Evolutionary conservation across 2,888 invertebrate genomes (phyloP).

Genomic region (Iphiclides podalirius): DNA sequence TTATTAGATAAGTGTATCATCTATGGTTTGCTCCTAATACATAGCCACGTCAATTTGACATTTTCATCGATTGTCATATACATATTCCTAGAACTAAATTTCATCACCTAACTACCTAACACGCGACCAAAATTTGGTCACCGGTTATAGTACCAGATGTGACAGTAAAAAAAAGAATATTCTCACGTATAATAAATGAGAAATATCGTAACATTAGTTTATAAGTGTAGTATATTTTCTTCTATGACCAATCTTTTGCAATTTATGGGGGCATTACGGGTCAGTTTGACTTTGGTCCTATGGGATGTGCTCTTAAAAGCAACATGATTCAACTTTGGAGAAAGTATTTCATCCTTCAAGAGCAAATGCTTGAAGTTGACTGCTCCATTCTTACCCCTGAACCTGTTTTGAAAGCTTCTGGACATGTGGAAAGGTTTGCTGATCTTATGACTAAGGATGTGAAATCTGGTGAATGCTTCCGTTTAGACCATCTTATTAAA

Average conservation of each 20-base stretch:
- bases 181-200: slow-evolving; percentile 53
- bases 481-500: slow-evolving; percentile 98
- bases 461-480: slow-evolving; percentile 97
- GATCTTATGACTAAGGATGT: slow-evolving; percentile 99
- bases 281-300: slow-evolving; percentile 99
- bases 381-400: slow-evolving; percentile 99
- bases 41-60: slow-evolving; percentile 16
- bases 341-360: slow-evolving; percentile 97
- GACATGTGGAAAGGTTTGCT: slow-evolving; percentile 99
- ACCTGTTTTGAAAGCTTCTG: slow-evolving; percentile 97
- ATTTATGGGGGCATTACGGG: slow-evolving; percentile 98
- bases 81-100: slow-evolving; percentile 30
- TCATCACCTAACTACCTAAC: slow-evolving; percentile 58
- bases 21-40: too few species aligned
- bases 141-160: slow-evolving; percentile 53
- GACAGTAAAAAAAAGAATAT: slow-evolving; percentile 30
- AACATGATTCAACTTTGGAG: slow-evolving; percentile 97
- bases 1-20: too few species aligned
- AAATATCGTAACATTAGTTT: slow-evolving; percentile 56
- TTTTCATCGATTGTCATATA: slow-evolving; percentile 9
- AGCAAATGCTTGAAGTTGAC: slow-evolving; percentile 99
- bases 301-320: slow-evolving; percentile 98
- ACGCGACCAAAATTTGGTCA: slow-evolving; percentile 54
- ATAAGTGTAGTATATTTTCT: slow-evolving; percentile 84
- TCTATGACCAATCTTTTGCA: slow-evolving; percentile 98